Evolutionary conservation across 2,113 vertebrate genomes (phyloP).

Genomic region (Heliornis fulica): DNA sequence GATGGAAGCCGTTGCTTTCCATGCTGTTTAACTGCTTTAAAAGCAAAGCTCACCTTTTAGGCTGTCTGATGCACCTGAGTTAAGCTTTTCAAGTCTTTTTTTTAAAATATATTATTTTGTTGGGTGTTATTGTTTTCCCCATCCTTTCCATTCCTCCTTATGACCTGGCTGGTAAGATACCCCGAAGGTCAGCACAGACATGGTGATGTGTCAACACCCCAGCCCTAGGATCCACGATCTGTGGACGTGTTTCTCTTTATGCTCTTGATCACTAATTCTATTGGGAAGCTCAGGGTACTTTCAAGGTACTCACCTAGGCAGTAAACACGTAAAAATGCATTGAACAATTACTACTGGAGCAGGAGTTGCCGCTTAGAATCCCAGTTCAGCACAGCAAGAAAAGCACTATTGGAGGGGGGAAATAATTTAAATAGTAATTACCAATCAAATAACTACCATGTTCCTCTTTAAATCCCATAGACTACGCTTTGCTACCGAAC

Average conservation of each 20-base stretch:
- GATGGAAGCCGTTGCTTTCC: not conserved
- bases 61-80: conserved; percentile 39
- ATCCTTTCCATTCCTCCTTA: not conserved
- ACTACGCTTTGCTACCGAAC: not conserved
- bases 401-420: not conserved
- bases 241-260: not conserved
- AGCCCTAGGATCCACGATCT: not conserved
- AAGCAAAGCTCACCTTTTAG: not conserved
- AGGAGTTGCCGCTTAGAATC: not conserved
- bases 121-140: not conserved
- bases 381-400: conserved; percentile 6
- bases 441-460: not conserved
- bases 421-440: not conserved
- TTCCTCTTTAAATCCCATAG: not conserved
- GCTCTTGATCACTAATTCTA: not conserved
- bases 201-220: not conserved
- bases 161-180: not conserved
- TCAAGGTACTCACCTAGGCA: not conserved
- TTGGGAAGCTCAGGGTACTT: not conserved
- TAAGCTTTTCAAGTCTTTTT: conserved; percentile 10
- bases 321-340: not conserved
- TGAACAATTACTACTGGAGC: not conserved
- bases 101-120: not conserved
- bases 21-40: not conserved
- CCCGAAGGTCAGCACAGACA: not conserved